phyloP scores from a whole-genome alignment of 2,797 vertebrate genomes.

The Otolemur crassicaudatus region DNA sequence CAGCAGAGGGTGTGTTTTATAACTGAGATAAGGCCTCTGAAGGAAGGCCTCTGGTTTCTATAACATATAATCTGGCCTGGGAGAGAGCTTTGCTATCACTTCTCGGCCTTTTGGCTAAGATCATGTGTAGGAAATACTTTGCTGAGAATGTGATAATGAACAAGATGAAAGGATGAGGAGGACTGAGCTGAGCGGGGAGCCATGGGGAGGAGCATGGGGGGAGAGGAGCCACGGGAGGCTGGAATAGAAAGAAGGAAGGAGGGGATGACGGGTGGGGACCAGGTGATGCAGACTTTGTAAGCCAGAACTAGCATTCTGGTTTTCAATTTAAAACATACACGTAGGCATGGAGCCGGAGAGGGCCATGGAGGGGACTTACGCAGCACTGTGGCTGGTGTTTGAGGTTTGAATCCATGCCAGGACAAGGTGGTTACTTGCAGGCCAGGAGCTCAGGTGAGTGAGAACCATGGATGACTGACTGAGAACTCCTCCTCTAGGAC shows the following conservation, averaged over 20 bases:
- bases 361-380: too few relatives aligned
- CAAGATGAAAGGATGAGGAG: neutral
- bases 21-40: neutral
- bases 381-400: too few relatives aligned
- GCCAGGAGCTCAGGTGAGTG: conserved; percentile 42
- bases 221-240: too few relatives aligned
- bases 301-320: neutral
- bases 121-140: neutral
- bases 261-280: neutral
- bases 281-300: neutral
- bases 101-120: too few relatives aligned
- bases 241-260: neutral
- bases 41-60: neutral
- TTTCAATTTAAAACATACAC: neutral
- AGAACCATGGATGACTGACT: too few relatives aligned
- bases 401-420: too few relatives aligned
- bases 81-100: neutral
- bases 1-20: neutral
- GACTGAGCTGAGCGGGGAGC: neutral
- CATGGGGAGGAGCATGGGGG: neutral
- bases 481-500: neutral
- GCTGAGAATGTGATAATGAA: neutral
- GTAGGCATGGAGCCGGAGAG: too few relatives aligned
- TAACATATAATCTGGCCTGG: neutral
- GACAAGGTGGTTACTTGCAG: too few relatives aligned